Base-by-base conservation (phyloP, 2,888 invertebrate species). In the Mechanitis mazaeus region DNA sequence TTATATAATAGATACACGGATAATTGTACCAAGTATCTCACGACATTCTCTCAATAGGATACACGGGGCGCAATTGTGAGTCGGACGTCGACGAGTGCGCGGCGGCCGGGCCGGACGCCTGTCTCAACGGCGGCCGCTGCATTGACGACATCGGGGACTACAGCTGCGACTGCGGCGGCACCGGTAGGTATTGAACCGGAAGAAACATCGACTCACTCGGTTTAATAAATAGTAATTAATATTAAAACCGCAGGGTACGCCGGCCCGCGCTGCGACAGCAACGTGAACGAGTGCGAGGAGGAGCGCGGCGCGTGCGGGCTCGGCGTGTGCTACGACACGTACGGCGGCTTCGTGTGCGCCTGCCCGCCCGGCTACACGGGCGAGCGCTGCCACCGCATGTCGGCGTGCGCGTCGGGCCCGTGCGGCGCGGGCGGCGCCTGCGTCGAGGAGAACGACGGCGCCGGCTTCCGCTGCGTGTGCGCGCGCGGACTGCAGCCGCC, bases 291-390 rank as follows among this genome's bases (percentile, higher is more conserved):
- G 84, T 97, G 96, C 80, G 74, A 81, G 58, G 88, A 91, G 68
- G 92, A 92, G 66, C 87, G 87, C 68, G 72, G 65, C 65, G 72
- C 82, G 46, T 95, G 95, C 20, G 95, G 95, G 70, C 92, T 93
- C 68, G 96, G 95, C 35, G 91, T 92, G 54, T 96, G 96, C 84
- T 95, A 94, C 81, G 95, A 96, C 83, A 95, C 93, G 60, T 96
- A 96, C 81, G 96, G 96, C 12, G 91, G 94, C 58, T 97, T 80
- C 78, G 87, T 93, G 69, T 97, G 97, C 79, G 93, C 94, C 72
- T 97, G 97, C 81, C 91, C 90, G 60, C 90, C 92, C 11, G 95
- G 95, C n/a, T 96, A 94, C 86, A 94, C 93, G 60, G 97, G 97
- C 35, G 92, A 92, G 64, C 93, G 94, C 67, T 97, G 97, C 78